Conservation (phyloP, 2,113 vertebrate genomes). For the Bothrops jararaca region DNA sequence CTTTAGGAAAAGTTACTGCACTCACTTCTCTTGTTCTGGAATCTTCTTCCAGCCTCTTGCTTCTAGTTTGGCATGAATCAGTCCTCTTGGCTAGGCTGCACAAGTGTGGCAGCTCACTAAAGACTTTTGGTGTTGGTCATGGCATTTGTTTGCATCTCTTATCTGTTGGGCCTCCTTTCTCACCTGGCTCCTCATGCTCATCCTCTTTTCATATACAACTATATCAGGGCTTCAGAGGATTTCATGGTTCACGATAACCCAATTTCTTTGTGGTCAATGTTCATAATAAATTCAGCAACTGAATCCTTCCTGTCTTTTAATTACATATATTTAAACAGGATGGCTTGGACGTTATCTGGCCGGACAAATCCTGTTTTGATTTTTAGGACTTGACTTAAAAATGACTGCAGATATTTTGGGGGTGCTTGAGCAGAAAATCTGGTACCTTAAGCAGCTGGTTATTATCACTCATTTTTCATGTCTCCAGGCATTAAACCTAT, state of each 20-base stretch:
- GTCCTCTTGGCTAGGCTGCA: not conserved
- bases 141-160: not conserved
- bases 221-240: not conserved
- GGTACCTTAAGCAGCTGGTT: fast-evolving
- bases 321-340: not conserved
- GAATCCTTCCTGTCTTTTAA: not conserved
- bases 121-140: not conserved
- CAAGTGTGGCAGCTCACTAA: not conserved
- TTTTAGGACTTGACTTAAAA: not conserved
- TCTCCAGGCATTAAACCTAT: not conserved
- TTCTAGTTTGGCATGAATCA: not conserved
- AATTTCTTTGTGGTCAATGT: not conserved
- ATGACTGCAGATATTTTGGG: not conserved
- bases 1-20: not conserved
- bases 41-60: not conserved
- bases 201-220: not conserved
- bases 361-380: not conserved
- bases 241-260: not conserved
- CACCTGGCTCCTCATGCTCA: not conserved
- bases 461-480: not conserved
- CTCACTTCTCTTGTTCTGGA: not conserved
- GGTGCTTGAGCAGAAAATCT: not conserved
- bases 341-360: not conserved
- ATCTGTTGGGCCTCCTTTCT: not conserved
- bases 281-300: not conserved